Conservation (phyloP, 2,113 vertebrate genomes). For the Uropsilus gracilis region DNA sequence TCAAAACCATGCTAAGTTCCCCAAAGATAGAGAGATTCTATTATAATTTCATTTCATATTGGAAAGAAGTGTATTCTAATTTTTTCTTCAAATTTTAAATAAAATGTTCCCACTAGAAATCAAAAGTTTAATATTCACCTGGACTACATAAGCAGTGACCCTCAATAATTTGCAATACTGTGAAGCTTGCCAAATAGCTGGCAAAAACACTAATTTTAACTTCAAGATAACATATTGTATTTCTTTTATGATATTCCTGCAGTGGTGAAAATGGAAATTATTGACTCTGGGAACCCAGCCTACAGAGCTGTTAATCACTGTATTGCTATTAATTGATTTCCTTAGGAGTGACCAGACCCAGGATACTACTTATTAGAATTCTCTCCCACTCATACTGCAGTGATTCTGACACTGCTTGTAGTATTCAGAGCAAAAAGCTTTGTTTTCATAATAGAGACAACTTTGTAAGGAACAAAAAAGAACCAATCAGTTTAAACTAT, state of each 20-base stretch:
- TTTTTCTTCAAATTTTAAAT: conserved; percentile 56
- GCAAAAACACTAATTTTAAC: conserved; percentile 74
- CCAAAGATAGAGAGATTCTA: background rate
- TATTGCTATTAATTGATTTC: conserved; percentile 76
- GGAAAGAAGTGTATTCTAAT: background rate
- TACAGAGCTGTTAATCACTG: conserved; percentile 68
- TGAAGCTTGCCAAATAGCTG: conserved; percentile 62
- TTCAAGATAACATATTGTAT: conserved; percentile 63
- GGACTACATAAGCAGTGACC: conserved; percentile 16
- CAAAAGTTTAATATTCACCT: conserved; percentile 40
- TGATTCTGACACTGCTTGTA: background rate
- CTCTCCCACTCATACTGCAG: background rate
- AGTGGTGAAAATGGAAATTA: conserved; percentile 76
- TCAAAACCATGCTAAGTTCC: background rate
- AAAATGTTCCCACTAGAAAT: conserved; percentile 33
- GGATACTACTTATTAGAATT: conserved; percentile 21
- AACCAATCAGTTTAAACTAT: background rate
- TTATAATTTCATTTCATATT: conserved; percentile 13
- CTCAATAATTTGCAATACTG: conserved; percentile 42
- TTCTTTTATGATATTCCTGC: conserved; percentile 71
- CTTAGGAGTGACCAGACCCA: conserved; percentile 22
- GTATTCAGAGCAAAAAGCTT: background rate
- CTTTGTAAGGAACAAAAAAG: background rate
- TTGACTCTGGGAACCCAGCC: conserved; percentile 65
- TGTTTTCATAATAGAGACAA: background rate